Percentiles rank a stretch among this genome's conserved stretches.
Evolutionary conservation across 2,113 vertebrate species (phyloP).

Genomic region (Larimichthys crocea): DNA sequence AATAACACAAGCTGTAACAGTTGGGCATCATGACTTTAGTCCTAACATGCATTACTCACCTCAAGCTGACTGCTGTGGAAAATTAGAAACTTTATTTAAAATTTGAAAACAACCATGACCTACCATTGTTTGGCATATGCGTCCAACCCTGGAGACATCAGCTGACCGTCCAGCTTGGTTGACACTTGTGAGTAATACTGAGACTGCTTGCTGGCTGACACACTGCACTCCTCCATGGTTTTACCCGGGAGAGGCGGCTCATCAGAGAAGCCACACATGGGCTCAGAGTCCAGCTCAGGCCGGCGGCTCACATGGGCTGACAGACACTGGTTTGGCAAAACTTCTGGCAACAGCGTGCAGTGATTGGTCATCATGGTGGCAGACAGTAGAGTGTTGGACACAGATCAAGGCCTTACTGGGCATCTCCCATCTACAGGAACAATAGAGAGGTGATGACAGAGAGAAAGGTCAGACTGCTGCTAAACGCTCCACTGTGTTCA

Average conservation of each 20-base stretch:
- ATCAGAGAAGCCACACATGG: constrained; percentile 1
- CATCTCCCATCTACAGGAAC: constrained; percentile 19
- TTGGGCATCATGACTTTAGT: neutral
- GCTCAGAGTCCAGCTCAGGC: constrained; percentile 2
- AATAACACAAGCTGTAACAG: neutral
- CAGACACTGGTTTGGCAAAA: constrained; percentile 17
- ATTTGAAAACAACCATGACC: neutral
- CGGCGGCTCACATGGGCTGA: neutral
- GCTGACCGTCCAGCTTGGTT: constrained; percentile 8
- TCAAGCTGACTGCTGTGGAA: neutral
- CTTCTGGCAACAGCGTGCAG: constrained; percentile 19
- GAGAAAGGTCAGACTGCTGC: neutral
- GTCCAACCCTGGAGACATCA: constrained; percentile 7
- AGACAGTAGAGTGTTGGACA: neutral
- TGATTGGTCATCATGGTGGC: constrained; percentile 4
- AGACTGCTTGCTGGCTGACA: neutral
- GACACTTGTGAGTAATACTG: constrained; percentile 5
- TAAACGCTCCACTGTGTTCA: neutral
- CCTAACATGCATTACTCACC: too few species aligned
- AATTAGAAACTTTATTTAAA: neutral
- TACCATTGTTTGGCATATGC: constrained; percentile 28
- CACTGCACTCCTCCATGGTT: constrained; percentile 25
- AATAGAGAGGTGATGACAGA: neutral
- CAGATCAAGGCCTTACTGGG: neutral
- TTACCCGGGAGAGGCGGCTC: constrained; percentile 34